phyloP scores from a whole-genome alignment of 2,888 invertebrate species.

The Drosophila prolongata region DNA sequence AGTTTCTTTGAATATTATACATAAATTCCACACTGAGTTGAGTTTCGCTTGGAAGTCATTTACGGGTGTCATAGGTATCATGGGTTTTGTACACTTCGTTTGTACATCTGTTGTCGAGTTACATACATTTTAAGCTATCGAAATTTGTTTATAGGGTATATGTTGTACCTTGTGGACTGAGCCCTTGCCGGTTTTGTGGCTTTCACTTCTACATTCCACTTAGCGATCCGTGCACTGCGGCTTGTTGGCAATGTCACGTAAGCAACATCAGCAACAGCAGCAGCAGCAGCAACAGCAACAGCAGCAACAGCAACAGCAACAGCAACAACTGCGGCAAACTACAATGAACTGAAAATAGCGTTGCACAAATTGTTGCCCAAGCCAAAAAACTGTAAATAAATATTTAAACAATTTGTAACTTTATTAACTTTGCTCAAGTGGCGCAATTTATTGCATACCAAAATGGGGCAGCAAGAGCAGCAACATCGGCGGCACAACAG shows the following conservation, averaged over 20 bases:
- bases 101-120: too few relatives aligned
- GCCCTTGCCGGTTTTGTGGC: slow-evolving; percentile 7
- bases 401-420: slow-evolving; percentile 80
- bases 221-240: slow-evolving; percentile 29
- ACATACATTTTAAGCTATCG: too few relatives aligned
- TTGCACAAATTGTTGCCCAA: slow-evolving; percentile 62
- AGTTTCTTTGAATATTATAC: too few relatives aligned
- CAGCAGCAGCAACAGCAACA: slow-evolving; percentile 8
- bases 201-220: slow-evolving; percentile 26
- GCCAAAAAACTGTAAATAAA: slow-evolving; percentile 77
- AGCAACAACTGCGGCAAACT: slow-evolving; percentile 24
- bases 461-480: slow-evolving; percentile 30
- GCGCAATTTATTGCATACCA: slow-evolving; percentile 76
- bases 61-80: too few relatives aligned
- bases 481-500: slow-evolving; percentile 6
- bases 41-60: too few relatives aligned
- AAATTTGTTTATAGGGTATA: neutral
- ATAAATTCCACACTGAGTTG: too few relatives aligned
- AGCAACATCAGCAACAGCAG: slow-evolving; percentile 10
- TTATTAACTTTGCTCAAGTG: slow-evolving; percentile 79
- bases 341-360: slow-evolving; percentile 44
- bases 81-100: too few relatives aligned
- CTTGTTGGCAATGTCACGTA: slow-evolving; percentile 45
- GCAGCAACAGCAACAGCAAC: slow-evolving; percentile 5
- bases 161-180: neutral